phyloP scores from a whole-genome alignment of 2,113 vertebrate genomes.

The Eulemur macaco region DNA sequence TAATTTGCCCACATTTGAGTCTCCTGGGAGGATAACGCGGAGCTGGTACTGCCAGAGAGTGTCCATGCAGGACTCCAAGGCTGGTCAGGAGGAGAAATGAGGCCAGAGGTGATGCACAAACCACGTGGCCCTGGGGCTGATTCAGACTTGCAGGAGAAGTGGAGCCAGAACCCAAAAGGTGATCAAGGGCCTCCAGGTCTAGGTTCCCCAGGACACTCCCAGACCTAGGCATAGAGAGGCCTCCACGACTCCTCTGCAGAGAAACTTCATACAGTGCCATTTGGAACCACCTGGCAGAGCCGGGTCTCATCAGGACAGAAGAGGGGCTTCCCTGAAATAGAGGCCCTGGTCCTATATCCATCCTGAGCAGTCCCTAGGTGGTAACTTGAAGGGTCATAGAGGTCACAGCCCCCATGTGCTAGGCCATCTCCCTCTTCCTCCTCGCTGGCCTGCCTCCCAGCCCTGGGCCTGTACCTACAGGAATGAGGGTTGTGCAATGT shows the following conservation, averaged over 20 bases:
- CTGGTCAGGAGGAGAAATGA: neutral
- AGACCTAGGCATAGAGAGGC: neutral
- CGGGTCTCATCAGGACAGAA: neutral
- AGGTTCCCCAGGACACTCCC: neutral
- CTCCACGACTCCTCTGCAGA: neutral
- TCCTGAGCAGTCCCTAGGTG: neutral
- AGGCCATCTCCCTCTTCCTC: neutral
- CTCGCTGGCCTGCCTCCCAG: neutral
- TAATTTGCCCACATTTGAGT: slow-evolving; percentile 92
- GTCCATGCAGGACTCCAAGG: slow-evolving; percentile 81
- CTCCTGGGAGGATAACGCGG: slow-evolving; percentile 91
- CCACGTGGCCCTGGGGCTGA: neutral
- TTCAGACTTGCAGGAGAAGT: neutral
- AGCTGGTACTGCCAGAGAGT: slow-evolving; percentile 92
- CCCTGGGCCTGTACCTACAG: neutral
- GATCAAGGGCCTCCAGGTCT: neutral
- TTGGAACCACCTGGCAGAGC: neutral
- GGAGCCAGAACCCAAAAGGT: neutral
- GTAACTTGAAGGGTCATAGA: neutral
- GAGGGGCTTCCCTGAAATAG: neutral
- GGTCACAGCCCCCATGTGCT: too few relatives aligned
- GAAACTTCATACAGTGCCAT: neutral
- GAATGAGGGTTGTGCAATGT: neutral
- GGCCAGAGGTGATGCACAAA: neutral
- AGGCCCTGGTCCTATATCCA: neutral